Conservation (phyloP, 1,140 invertebrate genomes). For the Pogonognathellus flavescens region DNA sequence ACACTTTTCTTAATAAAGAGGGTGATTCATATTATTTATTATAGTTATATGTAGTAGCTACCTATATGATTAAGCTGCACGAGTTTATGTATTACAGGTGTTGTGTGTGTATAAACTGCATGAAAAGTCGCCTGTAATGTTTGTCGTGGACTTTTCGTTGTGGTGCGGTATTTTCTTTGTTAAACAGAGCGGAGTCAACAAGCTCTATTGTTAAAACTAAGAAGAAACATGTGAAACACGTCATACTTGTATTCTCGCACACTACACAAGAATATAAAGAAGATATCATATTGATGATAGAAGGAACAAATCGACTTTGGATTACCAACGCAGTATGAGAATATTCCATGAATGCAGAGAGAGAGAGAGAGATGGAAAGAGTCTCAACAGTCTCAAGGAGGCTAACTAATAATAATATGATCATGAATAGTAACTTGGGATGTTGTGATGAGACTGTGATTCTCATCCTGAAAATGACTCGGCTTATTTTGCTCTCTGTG, state of each 20-base stretch:
- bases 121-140: too few relatives aligned
- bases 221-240: slow-evolving; percentile 36
- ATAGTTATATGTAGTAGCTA: not conserved
- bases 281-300: not conserved
- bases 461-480: slow-evolving; percentile 56
- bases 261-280: slow-evolving; percentile 7
- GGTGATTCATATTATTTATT: not conserved
- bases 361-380: not conserved
- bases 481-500: slow-evolving; percentile 53
- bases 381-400: slow-evolving; percentile 7
- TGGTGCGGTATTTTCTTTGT: slow-evolving; percentile 43
- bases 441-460: not conserved
- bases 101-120: not conserved
- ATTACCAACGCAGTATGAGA: not conserved
- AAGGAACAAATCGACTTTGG: not conserved
- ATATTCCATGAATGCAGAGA: not conserved
- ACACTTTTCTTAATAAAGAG: not conserved
- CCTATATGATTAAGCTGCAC: not conserved
- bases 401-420: not conserved
- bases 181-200: slow-evolving; percentile 42
- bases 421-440: not conserved
- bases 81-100: not conserved
- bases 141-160: not conserved
- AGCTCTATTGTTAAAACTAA: slow-evolving; percentile 20
- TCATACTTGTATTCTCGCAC: not conserved